Percentiles rank a stretch among this genome's conserved stretches.
These are phyloP conservation scores for Odontamblyopus rebecca DNA, from an alignment of 2,797 vertebrate genomes.

Conservation along the genomic window DNA sequence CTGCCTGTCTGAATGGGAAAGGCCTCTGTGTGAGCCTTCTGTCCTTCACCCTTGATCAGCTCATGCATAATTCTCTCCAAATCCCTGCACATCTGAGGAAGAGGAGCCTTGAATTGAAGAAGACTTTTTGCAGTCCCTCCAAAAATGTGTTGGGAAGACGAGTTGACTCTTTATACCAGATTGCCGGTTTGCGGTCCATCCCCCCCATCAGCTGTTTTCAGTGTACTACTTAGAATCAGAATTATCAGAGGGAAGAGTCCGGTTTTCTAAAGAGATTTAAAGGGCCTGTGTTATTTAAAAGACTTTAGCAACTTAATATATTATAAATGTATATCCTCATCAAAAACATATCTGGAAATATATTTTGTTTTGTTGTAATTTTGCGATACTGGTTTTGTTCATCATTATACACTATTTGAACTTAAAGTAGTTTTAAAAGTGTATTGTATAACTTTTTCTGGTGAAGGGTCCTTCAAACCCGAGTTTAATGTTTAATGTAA, in stretches of 20 bases:
- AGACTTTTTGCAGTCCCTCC: conserved; percentile 26
- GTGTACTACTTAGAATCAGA: neutral
- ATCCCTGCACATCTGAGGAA: conserved; percentile 43
- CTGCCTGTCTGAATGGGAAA: neutral
- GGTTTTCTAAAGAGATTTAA: neutral
- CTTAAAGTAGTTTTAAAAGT: no score
- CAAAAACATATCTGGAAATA: neutral
- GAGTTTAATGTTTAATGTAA: no score
- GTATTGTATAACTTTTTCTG: no score
- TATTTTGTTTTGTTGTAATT: no score
- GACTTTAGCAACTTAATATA: no score
- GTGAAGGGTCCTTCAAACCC: no score
- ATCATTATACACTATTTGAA: no score
- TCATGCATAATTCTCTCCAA: conserved; percentile 66
- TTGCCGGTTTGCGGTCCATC: neutral
- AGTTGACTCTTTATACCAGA: conserved; percentile 16
- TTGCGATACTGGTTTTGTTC: no score
- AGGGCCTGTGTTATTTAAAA: no score
- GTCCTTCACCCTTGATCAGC: conserved; percentile 44
- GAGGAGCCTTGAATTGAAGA: conserved; percentile 35
- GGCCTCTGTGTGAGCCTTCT: conserved; percentile 35
- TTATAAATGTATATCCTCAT: neutral
- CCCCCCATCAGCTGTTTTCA: neutral
- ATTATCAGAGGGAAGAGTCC: neutral
- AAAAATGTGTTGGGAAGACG: conserved; percentile 38